Evolutionary conservation across 2,797 vertebrate species (phyloP).

Genomic region (Malacoctenus gilli): DNA sequence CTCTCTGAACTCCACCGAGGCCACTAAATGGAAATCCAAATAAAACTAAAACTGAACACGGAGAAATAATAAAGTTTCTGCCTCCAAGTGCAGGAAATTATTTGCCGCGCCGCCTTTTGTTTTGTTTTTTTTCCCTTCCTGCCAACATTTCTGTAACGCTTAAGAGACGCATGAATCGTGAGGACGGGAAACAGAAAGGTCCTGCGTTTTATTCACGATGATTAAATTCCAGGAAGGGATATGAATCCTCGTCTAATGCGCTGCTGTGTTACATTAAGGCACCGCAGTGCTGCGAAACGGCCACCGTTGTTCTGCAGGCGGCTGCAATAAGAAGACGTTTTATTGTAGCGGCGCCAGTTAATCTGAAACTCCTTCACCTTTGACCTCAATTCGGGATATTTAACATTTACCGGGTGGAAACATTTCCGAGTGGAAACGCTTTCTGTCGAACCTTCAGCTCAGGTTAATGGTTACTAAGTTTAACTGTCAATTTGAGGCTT

Average conservation of each 20-base stretch:
- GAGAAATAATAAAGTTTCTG: constrained; percentile 44
- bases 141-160: constrained; percentile 5
- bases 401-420: too few relatives aligned
- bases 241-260: neutral
- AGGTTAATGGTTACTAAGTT: too few relatives aligned
- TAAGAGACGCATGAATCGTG: constrained; percentile 30
- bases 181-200: constrained; percentile 9
- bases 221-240: constrained; percentile 4
- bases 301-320: too few relatives aligned
- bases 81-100: constrained; percentile 28
- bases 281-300: neutral
- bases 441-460: too few relatives aligned
- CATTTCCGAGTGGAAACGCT: too few relatives aligned
- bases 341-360: too few relatives aligned
- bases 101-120: constrained; percentile 15
- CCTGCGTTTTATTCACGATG: constrained; percentile 13
- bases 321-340: too few relatives aligned
- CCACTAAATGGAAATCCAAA: constrained; percentile 30
- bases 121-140: too few relatives aligned
- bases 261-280: neutral
- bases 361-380: too few relatives aligned
- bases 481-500: too few relatives aligned
- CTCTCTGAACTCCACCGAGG: constrained; percentile 6
- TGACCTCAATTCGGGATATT: too few relatives aligned
- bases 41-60: constrained; percentile 21